Evolutionary conservation across 2,113 vertebrate genomes (phyloP), one percentile per base, ranked within the genome.

Genomic region (Mormyrus iriodes): DNA sequence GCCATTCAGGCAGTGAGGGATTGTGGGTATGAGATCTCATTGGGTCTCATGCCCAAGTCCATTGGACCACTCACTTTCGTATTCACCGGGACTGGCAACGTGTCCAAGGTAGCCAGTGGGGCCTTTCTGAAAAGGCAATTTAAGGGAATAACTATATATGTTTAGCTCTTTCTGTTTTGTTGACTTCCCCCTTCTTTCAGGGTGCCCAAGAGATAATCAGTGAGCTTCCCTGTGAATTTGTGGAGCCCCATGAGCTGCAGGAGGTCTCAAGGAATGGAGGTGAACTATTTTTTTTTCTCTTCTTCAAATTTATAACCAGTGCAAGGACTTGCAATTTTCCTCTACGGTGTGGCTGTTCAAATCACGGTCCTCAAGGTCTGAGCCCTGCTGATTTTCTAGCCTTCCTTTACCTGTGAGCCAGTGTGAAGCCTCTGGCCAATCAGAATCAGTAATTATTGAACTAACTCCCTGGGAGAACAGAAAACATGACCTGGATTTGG

Each of bases 41-140:
- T 99, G 91, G 98, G 98, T n/a, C 95, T 99, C 91, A 97, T 99
- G 97, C 98, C 98, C 19, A 98, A 97, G 93, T 99, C 98, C 0
- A 94, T 99, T 87, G 98, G 98, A 9, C 98, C 98, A 0, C 93
- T 99, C 91, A 99, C 98, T 0, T 99, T 99, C 93, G 98, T 99
- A 84, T 99, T 99, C 93, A 98, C 98, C 27, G 98, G 98, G 88
- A 98, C 98, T 73, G 98, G 98, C 88, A 99, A 99, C 58, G 98
- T 99, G 89, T 99, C 98, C 48, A 99, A 99, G 96, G 98, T 98
- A 96, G 91, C 90, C 3, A 31, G n/a, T 19, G 73, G 3, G 0
- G 2, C 49, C 21, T 27, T 3, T 46, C 24, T 42, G 61, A 8
- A 8, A 24, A 39, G 42, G 42, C 0, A 13, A 39, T 44, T 83